Base-by-base conservation (phyloP, 1,140 invertebrate species). In the Diorhabda sublineata region DNA sequence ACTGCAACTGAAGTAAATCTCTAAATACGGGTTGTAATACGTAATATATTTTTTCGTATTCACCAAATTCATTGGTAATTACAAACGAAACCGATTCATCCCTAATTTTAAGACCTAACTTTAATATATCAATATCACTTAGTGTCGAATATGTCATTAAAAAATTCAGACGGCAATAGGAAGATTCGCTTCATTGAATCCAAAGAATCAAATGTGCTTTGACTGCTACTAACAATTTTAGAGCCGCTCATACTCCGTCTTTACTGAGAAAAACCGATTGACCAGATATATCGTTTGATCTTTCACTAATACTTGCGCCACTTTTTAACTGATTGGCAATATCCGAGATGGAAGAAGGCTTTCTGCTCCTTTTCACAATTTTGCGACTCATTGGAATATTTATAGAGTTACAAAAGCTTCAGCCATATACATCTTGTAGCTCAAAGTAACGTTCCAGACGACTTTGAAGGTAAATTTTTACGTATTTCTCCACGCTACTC, bases 321-420 rank as follows among this genome's bases (percentile, higher is more conserved):
- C 69, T 71, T 71, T 71, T 71, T 64, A 71, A 71, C 66, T 67
- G 65, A 71, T 71, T 71, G 69, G 66, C 66, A 67, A 71, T 71
- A 71, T 68, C 26, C 58, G 11, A 67, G 61, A 70, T 64, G 66
- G 68, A 61, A 63, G 45, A 45, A 63, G 43, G 43, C 58, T 52
- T 52, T 52, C n/a, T 52, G 47, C n/a, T 6, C 47, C 47, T 52
- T 4, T 52, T 52, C 47, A 52, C 47, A 52, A 52, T 52, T 52
- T 52, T 52, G 47, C 47, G 47, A 52, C 47, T 52, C 47, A 52
- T 52, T 52, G 47, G 47, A 52, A 52, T 52, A 52, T 52, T 52
- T 52, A 8, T n/a, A 8, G 47, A 52, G 6, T 52, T 52, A 52
- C 47, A 52, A 52, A 26, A 52, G 47, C 47, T 6, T 52, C n/a